Percentiles rank a stretch among this genome's conserved stretches.
Conservation (phyloP, 2,113 vertebrate species). For the Accipiter virgatus region DNA sequence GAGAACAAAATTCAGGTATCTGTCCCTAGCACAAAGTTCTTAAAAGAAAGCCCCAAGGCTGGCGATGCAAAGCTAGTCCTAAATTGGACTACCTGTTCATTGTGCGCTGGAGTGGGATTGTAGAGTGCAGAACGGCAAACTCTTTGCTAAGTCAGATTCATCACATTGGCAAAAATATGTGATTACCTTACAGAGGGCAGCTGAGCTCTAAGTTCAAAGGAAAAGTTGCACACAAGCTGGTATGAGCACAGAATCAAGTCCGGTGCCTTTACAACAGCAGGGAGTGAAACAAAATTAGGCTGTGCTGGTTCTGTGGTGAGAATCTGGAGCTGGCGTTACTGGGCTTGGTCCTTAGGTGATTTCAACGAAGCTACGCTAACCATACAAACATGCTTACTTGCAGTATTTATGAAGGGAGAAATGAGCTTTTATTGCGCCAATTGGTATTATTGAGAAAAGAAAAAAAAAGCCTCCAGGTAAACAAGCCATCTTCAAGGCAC, state of each 20-base stretch:
- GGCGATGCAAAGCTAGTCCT: neutral
- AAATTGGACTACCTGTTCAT: neutral
- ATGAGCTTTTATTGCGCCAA: neutral
- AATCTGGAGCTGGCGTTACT: neutral
- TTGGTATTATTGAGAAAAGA: neutral
- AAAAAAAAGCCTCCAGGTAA: neutral
- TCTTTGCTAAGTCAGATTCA: neutral
- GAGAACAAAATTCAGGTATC: neutral
- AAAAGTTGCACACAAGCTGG: neutral
- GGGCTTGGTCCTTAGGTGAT: neutral
- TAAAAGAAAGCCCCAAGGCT: neutral
- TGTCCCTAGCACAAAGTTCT: neutral
- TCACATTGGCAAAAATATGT: neutral
- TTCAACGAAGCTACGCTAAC: neutral
- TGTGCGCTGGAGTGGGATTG: neutral
- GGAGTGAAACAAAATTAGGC: neutral
- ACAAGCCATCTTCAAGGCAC: neutral
- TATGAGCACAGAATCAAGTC: neutral
- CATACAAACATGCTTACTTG: neutral
- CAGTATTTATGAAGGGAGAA: neutral
- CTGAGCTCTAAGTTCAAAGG: neutral
- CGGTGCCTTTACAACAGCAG: neutral
- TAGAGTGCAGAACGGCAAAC: neutral
- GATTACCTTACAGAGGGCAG: neutral
- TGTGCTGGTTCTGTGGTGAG: neutral